Percentiles rank a stretch among this genome's conserved stretches.
phyloP scores from a whole-genome alignment of 1,140 invertebrate genomes.

The Brachystomella parvula region DNA sequence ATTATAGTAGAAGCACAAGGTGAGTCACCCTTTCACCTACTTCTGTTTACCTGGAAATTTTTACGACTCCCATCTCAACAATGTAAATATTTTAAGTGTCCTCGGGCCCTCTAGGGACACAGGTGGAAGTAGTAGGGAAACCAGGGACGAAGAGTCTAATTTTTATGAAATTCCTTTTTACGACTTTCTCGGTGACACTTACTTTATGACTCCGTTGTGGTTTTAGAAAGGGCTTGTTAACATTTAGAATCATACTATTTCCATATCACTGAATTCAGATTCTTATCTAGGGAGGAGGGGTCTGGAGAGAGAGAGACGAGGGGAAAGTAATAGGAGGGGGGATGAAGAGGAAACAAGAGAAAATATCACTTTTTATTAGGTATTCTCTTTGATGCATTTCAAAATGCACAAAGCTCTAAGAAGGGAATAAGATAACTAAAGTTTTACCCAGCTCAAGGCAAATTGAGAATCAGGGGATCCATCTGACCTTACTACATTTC shows the following conservation, averaged over 20 bases:
- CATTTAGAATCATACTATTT: not conserved
- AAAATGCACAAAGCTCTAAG: not conserved
- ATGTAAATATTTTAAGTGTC: not conserved
- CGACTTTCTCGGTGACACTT: not conserved
- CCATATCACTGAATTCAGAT: conserved; percentile 6
- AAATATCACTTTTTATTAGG: not conserved
- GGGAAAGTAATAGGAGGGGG: too few species aligned
- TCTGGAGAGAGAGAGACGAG: not conserved
- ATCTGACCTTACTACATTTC: conserved; percentile 9
- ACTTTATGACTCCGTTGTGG: not conserved
- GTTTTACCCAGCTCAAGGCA: not conserved
- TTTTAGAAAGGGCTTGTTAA: not conserved
- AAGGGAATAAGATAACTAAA: not conserved
- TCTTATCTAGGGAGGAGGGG: not conserved
- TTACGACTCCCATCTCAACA: not conserved
- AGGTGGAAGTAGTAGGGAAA: not conserved
- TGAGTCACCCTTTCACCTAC: not conserved
- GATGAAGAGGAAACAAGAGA: not conserved
- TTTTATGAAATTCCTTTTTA: not conserved
- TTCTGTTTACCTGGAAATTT: not conserved
- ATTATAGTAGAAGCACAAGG: too few species aligned
- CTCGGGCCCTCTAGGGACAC: not conserved
- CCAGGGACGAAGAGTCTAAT: too few species aligned
- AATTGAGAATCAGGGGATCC: not conserved
- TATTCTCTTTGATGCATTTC: not conserved